Base-by-base conservation (phyloP, 1,140 invertebrate species). In the Psilanteris sp. region DNA sequence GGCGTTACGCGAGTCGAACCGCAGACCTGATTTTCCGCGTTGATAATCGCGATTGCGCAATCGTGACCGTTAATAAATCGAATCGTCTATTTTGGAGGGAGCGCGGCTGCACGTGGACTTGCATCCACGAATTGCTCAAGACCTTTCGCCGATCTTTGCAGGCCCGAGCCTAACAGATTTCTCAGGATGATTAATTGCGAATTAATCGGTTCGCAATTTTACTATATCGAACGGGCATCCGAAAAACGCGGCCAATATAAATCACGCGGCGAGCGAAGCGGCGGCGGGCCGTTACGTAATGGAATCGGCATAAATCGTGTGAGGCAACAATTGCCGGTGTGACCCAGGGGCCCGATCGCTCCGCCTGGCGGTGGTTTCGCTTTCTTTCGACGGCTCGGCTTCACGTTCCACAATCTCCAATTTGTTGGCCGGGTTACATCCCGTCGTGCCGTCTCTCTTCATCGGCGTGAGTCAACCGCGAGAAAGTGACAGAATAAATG, bases 321-420 rank as follows among this genome's bases (percentile, higher is more conserved):
- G n/a, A 81, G 62, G 81, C 62, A 83, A 83, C 24, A 27, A 37
- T 39, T 75, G 44, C 50, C 50, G 36, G 74, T 72, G 50, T 74
- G 59, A 79, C 75, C 73, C 68, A 39, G 37, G 54, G 67, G 68
- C 50, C 29, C 27, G 24, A 52, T 29, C 16, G 26, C 14, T 15
- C 43, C n/a, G 22, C 36, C 52, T 67, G 64, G 62, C 55, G 78
- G 52, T 66, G 36, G 67, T 83, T 84, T 83, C 80, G 61, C 82
- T 85, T 82, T 83, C 80, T 80, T 82, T 81, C 50, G 68, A 64
- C 54, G 73, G 26, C 20, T 76, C 67, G 79, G 72, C n/a, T n/a
- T n/a, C n/a, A n/a, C n/a, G n/a, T n/a, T 78, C 74, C 29, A 44
- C 61, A 37, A 62, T 52, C 43, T 61, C 29, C 50, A 57, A 57